Evolutionary conservation across 2,888 invertebrate species (phyloP).

Genomic region (Drosophila prolongata): DNA sequence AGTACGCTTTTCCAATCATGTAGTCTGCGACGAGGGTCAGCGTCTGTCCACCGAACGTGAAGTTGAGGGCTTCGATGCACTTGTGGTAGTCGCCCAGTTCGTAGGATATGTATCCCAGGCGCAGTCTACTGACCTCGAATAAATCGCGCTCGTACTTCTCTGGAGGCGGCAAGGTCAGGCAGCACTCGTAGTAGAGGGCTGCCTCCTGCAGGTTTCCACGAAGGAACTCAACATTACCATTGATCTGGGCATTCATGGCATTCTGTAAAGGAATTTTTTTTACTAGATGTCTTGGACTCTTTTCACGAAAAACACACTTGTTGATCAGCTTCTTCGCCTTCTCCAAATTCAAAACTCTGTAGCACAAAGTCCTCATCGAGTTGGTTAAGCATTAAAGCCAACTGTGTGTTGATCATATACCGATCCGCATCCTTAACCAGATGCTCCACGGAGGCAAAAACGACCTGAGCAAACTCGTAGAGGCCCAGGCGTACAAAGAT

Average conservation of each 20-base stretch:
- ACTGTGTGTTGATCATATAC: constrained; percentile 65
- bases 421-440: constrained; percentile 54
- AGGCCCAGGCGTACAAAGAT: constrained; percentile 67
- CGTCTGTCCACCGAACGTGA: constrained; percentile 4
- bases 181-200: constrained; percentile 48
- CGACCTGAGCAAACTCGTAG: constrained; percentile 69
- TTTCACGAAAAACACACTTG: constrained; percentile 25
- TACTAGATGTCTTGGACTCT: no score
- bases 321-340: not conserved
- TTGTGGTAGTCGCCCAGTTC: constrained; percentile 37
- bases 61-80: constrained; percentile 40
- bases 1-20: constrained; percentile 66
- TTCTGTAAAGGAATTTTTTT: constrained; percentile 13
- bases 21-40: constrained; percentile 35
- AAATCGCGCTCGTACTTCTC: constrained; percentile 23
- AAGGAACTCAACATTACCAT: constrained; percentile 72
- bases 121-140: constrained; percentile 54
- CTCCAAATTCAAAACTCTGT: constrained; percentile 13
- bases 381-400: constrained; percentile 53
- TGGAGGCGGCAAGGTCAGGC: not conserved
- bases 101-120: constrained; percentile 59
- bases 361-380: constrained; percentile 36
- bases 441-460: constrained; percentile 56
- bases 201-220: constrained; percentile 46
- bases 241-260: constrained; percentile 58